phyloP scores from a whole-genome alignment of 37 sponge, comb jelly and placozoan species.

The Axinella damicornis region DNA sequence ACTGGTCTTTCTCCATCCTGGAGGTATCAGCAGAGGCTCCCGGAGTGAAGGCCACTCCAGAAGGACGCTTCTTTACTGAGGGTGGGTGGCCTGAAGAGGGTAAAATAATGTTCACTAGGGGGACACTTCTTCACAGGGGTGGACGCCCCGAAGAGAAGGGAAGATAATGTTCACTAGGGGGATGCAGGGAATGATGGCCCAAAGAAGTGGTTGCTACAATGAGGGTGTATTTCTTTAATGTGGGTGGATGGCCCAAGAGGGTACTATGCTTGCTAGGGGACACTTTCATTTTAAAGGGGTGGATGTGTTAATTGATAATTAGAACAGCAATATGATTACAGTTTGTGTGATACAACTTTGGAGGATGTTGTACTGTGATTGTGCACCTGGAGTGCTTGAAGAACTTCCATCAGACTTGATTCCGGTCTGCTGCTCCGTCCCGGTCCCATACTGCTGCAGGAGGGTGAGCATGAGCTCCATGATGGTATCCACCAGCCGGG shows the following conservation, averaged over 20 bases:
- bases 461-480: conserved; percentile 82
- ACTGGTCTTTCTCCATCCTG: conserved; percentile 65
- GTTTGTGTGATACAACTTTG: neutral
- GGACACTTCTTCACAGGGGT: too few relatives aligned
- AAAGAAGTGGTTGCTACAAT: too few relatives aligned
- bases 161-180: too few relatives aligned
- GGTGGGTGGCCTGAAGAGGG: neutral
- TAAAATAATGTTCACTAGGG: too few relatives aligned
- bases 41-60: too few relatives aligned
- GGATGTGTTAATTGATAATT: too few relatives aligned
- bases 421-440: neutral
- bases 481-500: conserved; percentile 67
- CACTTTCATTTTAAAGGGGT: too few relatives aligned
- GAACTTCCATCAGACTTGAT: neutral
- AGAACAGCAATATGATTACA: too few relatives aligned
- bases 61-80: neutral
- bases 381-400: neutral
- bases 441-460: conserved; percentile 37
- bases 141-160: neutral
- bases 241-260: too few relatives aligned
- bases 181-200: too few relatives aligned
- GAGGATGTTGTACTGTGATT: neutral
- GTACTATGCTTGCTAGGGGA: too few relatives aligned
- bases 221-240: too few relatives aligned
- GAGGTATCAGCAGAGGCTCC: neutral